Evolutionary conservation across 2,888 invertebrate genomes (phyloP).

Genomic region (Saturnia japonica): DNA sequence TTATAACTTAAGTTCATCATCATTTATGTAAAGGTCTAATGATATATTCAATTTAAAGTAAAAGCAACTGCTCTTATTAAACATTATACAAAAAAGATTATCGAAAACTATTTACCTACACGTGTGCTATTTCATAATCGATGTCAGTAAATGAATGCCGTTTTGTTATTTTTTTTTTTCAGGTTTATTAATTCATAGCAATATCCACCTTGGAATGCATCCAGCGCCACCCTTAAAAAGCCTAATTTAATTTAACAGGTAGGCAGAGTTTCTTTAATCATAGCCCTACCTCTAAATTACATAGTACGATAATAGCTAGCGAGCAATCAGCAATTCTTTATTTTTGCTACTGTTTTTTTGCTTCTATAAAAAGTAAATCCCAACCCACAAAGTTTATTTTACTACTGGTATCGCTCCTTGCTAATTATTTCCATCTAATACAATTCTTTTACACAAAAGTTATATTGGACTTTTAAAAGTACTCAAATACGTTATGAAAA

Average conservation of each 20-base stretch:
- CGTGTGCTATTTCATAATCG: slow-evolving; percentile 67
- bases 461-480: background rate
- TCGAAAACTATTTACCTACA: slow-evolving; percentile 65
- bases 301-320: slow-evolving; percentile 72
- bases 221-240: slow-evolving; percentile 75
- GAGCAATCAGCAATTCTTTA: slow-evolving; percentile 80
- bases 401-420: slow-evolving; percentile 48
- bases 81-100: background rate
- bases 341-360: slow-evolving; percentile 76
- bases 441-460: background rate
- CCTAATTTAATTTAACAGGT: slow-evolving; percentile 82
- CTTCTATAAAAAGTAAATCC: slow-evolving; percentile 54
- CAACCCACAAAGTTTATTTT: slow-evolving; percentile 39
- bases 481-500: background rate
- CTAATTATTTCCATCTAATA: background rate
- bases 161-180: slow-evolving; percentile 56
- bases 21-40: no score
- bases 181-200: slow-evolving; percentile 58
- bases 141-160: slow-evolving; percentile 70
- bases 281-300: slow-evolving; percentile 78
- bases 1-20: no score
- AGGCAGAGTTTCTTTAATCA: slow-evolving; percentile 79
- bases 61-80: background rate
- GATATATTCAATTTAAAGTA: background rate
- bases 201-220: slow-evolving; percentile 46